Conservation (phyloP, 1,140 invertebrate species). For the Caenorhabditis brenneri region DNA sequence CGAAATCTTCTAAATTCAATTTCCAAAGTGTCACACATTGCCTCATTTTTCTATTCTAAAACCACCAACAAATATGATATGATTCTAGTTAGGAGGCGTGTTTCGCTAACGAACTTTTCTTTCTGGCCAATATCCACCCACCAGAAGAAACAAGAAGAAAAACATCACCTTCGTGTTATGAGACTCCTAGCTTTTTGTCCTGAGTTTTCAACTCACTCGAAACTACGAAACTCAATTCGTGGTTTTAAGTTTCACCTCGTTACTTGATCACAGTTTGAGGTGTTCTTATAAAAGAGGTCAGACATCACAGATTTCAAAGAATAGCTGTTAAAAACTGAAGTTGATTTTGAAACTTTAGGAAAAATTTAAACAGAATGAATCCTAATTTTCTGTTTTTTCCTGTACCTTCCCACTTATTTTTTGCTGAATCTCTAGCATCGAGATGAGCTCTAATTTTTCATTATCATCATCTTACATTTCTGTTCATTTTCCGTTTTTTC, state of each 20-base stretch:
- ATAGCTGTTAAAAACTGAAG: background rate
- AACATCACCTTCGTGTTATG: slow-evolving; percentile 24
- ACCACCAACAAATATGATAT: background rate
- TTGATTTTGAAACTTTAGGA: too few relatives aligned
- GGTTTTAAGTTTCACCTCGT: background rate
- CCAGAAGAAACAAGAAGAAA: background rate
- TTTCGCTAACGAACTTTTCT: slow-evolving; percentile 24
- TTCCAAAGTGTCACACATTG: slow-evolving; percentile 28
- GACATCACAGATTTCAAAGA: background rate
- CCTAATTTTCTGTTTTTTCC: too few relatives aligned
- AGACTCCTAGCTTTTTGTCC: background rate
- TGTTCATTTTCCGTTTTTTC: background rate
- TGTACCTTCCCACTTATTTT: too few relatives aligned
- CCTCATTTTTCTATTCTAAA: background rate
- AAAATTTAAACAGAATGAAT: too few relatives aligned
- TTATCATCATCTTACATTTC: background rate
- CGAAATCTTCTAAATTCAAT: slow-evolving; percentile 35
- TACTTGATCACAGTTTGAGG: background rate
- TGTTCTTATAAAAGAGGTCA: background rate
- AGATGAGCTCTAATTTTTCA: too few relatives aligned
- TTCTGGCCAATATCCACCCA: background rate
- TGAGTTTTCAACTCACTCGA: background rate
- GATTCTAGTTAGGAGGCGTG: slow-evolving; percentile 37
- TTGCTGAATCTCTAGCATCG: too few relatives aligned
- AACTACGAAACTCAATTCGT: background rate